Evolutionary conservation across 2,113 vertebrate species (phyloP), one percentile per base, ranked within the genome.

Genomic region (Otus sunia): DNA sequence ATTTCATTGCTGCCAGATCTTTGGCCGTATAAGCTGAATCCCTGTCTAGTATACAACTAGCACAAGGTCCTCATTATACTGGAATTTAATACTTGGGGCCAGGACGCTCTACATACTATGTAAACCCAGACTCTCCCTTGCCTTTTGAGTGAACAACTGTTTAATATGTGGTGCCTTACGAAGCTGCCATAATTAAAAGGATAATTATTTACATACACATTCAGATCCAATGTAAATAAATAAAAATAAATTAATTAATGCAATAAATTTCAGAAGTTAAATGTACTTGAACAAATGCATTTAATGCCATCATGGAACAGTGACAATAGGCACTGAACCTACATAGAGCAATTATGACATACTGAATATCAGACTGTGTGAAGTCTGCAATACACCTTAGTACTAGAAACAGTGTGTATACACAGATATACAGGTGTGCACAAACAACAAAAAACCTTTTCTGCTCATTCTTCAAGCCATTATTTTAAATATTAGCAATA

Each of bases 11-110:
- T 97, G 73, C 94, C 36, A 66, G 74, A 94, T 96, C 78, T 76
- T 86, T 97, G 95, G 94, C 92, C 81, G 71, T 94, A 73, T 94
- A 82, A 97, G 47, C 85, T 76, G 93, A 96, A 82, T 95, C 81
- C 83, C 95, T 87, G 82, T 86, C 75, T 97, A 50, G 14, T 94
- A 71, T 90, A 94, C 80, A 97, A 69, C 85, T 94, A 96, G 88
- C 95, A 96, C 95, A 97, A 96, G 79, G 88, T 96, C 92, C 95
- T 97, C 92, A 96, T 98, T 97, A 97, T 96, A 36, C 87, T 80
- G 88, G 69, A 92, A 88, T 97, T 96, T 97, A 96, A 97, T 87
- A 73, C 86, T 79, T 83, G 63, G 59, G 94, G 90, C 84, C 92
- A 97, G 92, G 96, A 97, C 68, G 86, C 88, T 97, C 94, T 89